Conservation (phyloP, 2,797 vertebrate species). For the Melanogrammus aeglefinus region DNA sequence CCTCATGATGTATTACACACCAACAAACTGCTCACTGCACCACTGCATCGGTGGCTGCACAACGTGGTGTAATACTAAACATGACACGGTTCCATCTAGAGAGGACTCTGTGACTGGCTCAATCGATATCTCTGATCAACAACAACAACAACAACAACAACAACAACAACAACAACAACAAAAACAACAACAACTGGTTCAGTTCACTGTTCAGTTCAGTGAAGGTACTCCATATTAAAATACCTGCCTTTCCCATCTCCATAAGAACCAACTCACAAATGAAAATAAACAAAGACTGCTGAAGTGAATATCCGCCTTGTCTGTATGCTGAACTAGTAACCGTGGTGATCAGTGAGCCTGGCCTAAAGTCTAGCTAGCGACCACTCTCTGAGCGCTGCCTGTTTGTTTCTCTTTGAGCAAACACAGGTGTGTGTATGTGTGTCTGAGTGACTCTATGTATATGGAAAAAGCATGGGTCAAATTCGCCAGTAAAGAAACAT, state of each 20-base stretch:
- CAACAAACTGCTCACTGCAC: not conserved
- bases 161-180: not conserved
- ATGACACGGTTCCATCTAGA: not conserved
- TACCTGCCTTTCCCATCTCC: not conserved
- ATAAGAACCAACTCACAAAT: not conserved
- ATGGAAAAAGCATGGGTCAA: not conserved
- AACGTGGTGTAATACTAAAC: not conserved
- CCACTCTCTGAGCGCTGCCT: not conserved
- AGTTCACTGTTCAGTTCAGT: not conserved
- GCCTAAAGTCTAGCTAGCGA: not conserved
- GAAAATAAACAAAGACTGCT: not conserved
- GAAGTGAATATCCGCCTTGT: not conserved
- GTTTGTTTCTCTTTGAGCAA: not conserved
- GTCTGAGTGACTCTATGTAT: not conserved
- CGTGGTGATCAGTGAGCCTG: not conserved
- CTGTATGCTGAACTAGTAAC: not conserved
- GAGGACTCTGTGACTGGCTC: not conserved
- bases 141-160: not conserved
- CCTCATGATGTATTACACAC: not conserved
- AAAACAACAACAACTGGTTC: not conserved
- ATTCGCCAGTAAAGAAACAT: not conserved
- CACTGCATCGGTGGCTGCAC: not conserved
- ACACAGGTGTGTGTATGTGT: not conserved
- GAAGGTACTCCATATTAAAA: not conserved
- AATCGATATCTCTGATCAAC: not conserved